These are phyloP conservation scores for Cyphomyrus plagiostoma DNA, from an alignment of 2,113 vertebrate species.

Conservation along the genomic window DNA sequence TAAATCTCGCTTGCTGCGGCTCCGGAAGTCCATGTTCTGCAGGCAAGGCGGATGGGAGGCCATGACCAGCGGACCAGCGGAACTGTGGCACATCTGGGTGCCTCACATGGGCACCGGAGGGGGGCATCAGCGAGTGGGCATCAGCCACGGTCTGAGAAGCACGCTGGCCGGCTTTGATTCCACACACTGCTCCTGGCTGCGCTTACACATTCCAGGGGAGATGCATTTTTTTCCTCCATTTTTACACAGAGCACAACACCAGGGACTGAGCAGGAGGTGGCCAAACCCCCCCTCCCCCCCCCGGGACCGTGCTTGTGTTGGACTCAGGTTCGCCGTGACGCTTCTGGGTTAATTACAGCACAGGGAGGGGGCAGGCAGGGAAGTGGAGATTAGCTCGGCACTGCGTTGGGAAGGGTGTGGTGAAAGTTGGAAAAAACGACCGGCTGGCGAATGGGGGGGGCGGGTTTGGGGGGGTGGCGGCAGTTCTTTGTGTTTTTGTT, in stretches of 20 bases:
- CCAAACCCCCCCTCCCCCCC: background rate
- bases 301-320: conserved; percentile 39
- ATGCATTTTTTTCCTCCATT: background rate
- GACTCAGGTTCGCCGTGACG: conserved; percentile 54
- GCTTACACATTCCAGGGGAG: background rate
- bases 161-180: background rate
- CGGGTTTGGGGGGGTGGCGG: conserved; percentile 23
- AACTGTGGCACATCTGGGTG: conserved; percentile 31
- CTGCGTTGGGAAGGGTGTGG: conserved; percentile 55
- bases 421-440: conserved; percentile 26
- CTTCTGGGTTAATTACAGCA: conserved; percentile 61
- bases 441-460: conserved; percentile 4
- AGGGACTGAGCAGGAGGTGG: background rate
- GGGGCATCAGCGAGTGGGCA: background rate
- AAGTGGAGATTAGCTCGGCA: conserved; percentile 37
- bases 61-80: conserved; percentile 33
- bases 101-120: conserved; percentile 26
- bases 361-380: conserved; percentile 34
- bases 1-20: conserved; percentile 58
- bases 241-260: background rate
- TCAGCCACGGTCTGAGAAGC: background rate
- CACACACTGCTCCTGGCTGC: background rate
- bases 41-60: conserved; percentile 54
- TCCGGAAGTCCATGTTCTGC: conserved; percentile 55
- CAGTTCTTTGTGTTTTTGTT: conserved; percentile 34